Evolutionary conservation across 2,113 vertebrate genomes (phyloP).

Genomic region (Limnothrissa miodon): DNA sequence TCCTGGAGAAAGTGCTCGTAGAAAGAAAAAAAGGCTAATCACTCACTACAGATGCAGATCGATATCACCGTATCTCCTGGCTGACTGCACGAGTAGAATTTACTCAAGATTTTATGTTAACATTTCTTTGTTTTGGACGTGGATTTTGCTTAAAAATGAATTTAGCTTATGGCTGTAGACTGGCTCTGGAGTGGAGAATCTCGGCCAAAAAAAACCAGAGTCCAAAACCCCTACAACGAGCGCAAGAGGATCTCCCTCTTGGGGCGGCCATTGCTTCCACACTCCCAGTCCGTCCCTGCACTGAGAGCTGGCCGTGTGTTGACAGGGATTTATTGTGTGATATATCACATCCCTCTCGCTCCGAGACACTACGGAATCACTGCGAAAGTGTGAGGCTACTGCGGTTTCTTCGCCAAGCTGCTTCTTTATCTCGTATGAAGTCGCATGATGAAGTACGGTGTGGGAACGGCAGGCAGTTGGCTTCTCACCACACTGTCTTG

Average conservation of each 20-base stretch:
- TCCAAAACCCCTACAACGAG: background rate
- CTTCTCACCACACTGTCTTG: background rate
- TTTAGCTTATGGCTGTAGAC: conserved; percentile 35
- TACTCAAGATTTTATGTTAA: conserved; percentile 16
- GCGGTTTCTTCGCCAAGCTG: background rate
- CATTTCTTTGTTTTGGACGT: conserved; percentile 32
- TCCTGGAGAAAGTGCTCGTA: background rate
- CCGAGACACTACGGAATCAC: background rate
- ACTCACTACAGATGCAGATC: conserved; percentile 25
- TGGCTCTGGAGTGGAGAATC: conserved; percentile 16
- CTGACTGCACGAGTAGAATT: background rate
- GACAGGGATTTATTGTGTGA: conserved; percentile 25
- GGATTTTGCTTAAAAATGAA: conserved; percentile 16
- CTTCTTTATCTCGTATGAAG: background rate
- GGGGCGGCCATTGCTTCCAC: background rate
- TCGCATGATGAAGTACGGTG: background rate
- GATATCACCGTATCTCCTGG: conserved; percentile 29
- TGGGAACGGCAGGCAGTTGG: background rate
- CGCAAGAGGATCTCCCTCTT: conserved; percentile 16
- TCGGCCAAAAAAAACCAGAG: conserved; percentile 18
- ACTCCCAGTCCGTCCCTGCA: conserved; percentile 12
- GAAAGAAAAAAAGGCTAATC: background rate
- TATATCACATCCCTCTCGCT: background rate
- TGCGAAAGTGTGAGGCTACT: background rate
- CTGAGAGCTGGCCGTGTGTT: background rate